Evolutionary conservation across 1,140 invertebrate genomes (phyloP).

Genomic region (Rhizoglyphus robini): DNA sequence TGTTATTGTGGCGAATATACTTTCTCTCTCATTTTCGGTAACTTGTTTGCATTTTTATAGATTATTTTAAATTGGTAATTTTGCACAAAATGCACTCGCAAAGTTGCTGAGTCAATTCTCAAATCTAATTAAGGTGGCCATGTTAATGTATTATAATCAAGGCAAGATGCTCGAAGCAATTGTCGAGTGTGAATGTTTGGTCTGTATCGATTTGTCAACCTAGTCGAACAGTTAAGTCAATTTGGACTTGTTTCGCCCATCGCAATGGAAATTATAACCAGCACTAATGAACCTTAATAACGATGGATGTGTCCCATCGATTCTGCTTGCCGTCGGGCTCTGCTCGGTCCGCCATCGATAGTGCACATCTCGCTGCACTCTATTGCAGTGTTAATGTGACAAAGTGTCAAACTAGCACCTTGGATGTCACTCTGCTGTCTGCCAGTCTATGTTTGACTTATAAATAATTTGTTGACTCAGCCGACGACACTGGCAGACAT

Average conservation of each 20-base stretch:
- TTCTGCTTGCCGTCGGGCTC: no score
- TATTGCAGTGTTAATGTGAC: no score
- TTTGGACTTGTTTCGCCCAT: no score
- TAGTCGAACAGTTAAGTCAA: no score
- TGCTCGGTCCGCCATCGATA: no score
- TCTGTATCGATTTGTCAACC: no score
- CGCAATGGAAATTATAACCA: no score
- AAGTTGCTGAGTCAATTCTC: neutral
- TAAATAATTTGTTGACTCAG: neutral
- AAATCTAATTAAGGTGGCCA: slow-evolving; percentile 2
- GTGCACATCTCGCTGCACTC: no score
- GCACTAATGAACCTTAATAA: no score
- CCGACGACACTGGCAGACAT: neutral
- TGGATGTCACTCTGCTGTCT: no score
- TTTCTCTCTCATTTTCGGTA: neutral
- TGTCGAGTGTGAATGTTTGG: neutral
- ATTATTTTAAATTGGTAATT: slow-evolving; percentile 11
- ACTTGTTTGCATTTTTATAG: slow-evolving; percentile 9
- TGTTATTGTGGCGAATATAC: no score
- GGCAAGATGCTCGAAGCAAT: slow-evolving; percentile 9
- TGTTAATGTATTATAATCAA: slow-evolving; percentile 3
- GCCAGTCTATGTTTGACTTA: neutral
- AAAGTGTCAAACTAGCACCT: neutral
- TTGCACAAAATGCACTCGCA: neutral
- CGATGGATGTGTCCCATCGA: no score